phyloP scores from a whole-genome alignment of 2,888 invertebrate species.

The Steromphala cineraria region DNA sequence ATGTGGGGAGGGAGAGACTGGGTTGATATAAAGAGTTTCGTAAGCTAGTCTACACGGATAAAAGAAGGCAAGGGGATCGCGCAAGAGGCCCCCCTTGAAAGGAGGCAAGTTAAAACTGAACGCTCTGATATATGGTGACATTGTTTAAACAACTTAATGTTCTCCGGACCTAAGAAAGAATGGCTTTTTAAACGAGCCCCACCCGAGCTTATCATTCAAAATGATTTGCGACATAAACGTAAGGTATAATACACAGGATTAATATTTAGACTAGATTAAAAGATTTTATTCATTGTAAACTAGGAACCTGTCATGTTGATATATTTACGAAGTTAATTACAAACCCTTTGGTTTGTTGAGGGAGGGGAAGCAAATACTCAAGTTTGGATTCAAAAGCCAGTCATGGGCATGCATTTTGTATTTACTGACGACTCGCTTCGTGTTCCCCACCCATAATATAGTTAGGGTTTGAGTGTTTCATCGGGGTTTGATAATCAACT shows the following conservation, averaged over 20 bases:
- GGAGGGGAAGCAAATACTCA: no score
- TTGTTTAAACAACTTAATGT: neutral
- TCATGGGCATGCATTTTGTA: no score
- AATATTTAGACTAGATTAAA: neutral
- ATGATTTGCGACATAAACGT: neutral
- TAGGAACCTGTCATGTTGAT: neutral
- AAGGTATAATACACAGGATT: neutral
- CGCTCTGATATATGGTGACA: neutral
- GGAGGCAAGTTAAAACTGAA: neutral
- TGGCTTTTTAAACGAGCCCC: neutral
- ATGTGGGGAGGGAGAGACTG: neutral
- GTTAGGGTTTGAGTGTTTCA: no score
- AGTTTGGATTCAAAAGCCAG: no score
- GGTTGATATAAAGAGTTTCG: neutral
- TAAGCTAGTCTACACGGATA: neutral
- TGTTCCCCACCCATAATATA: no score
- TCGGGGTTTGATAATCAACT: no score
- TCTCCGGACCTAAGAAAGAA: neutral
- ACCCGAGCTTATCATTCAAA: neutral
- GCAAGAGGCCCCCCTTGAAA: neutral
- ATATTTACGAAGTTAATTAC: neutral
- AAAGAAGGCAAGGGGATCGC: neutral
- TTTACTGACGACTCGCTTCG: no score
- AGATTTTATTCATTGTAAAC: neutral
- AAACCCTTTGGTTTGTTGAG: neutral